Conservation (phyloP, 2,797 vertebrate species). For the Microtus obscurus region DNA sequence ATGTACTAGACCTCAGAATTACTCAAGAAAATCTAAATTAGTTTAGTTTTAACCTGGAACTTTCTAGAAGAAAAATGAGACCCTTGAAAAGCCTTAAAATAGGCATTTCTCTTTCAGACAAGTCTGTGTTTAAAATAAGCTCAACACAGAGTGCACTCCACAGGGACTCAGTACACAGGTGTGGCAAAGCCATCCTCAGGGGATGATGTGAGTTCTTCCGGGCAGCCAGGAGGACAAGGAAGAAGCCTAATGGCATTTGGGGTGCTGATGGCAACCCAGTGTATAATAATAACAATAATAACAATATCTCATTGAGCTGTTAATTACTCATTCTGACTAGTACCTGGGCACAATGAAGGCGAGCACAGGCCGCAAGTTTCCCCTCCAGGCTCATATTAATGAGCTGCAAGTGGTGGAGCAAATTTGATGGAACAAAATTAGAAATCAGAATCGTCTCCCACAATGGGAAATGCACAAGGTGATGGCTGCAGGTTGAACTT, state of each 20-base stretch:
- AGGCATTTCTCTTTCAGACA: neutral
- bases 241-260: neutral
- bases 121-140: neutral
- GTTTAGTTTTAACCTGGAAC: neutral
- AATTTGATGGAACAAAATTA: neutral
- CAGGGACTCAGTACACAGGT: neutral
- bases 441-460: neutral
- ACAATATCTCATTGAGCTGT: neutral
- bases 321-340: neutral
- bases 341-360: neutral
- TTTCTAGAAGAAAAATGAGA: slow-evolving; percentile 52
- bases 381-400: neutral
- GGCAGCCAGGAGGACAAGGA: neutral
- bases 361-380: neutral
- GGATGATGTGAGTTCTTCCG: neutral
- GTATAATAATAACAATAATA: neutral
- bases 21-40: slow-evolving; percentile 35
- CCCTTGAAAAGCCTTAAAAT: slow-evolving; percentile 14
- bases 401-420: neutral
- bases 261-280: no score
- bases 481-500: neutral
- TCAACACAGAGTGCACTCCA: neutral
- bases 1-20: neutral
- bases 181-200: neutral
- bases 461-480: neutral